Evolutionary conservation across 2,113 vertebrate genomes (phyloP).

Genomic region (Probosciger aterrimus): DNA sequence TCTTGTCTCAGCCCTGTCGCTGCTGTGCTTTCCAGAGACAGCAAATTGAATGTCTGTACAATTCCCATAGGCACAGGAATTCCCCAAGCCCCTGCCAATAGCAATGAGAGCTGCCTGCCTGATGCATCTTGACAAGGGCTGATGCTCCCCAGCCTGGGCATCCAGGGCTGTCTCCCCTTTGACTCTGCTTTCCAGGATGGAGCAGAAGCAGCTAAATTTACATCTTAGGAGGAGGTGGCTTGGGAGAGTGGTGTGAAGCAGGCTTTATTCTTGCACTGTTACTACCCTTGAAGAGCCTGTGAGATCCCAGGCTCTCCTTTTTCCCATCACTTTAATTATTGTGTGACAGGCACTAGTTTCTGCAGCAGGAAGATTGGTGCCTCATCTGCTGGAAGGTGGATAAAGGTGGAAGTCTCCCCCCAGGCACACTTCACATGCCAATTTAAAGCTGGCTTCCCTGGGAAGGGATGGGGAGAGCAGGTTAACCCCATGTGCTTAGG

Average conservation of each 20-base stretch:
- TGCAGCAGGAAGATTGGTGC: background rate
- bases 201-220: background rate
- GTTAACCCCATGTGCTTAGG: background rate
- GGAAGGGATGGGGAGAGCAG: background rate
- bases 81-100: slow-evolving; percentile 3
- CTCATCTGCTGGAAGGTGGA: background rate
- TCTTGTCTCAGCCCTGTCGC: background rate
- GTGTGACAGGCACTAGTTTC: background rate
- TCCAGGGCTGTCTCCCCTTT: background rate
- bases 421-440: background rate
- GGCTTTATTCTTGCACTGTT: background rate
- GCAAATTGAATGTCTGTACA: background rate
- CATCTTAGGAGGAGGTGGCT: background rate
- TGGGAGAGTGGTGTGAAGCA: background rate
- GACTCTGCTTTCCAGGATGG: background rate
- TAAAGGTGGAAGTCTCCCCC: background rate
- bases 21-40: background rate
- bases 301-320: background rate
- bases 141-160: background rate
- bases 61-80: slow-evolving; percentile 6
- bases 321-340: background rate
- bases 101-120: background rate
- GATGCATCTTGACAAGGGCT: slow-evolving; percentile 13
- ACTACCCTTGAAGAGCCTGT: background rate
- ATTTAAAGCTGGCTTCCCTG: background rate